Base-by-base conservation (phyloP, 2,888 invertebrate species). In the Uloborus plumipes region DNA sequence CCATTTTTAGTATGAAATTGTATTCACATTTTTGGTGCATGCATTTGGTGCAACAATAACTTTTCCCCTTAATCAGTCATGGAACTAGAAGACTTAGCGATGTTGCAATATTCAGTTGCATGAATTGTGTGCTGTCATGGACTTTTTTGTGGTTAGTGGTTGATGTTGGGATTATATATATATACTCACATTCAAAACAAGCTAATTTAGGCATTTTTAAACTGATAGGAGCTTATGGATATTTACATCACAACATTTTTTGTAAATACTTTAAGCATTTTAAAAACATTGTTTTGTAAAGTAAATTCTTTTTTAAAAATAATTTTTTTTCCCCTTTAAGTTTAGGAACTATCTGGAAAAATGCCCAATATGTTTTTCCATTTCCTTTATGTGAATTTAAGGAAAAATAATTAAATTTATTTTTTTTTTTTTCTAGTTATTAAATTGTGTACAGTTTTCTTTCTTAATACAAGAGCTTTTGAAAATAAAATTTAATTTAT, bases 1-100 rank as follows among this genome's bases (percentile, higher is more conserved):
- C 78, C 78, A 78, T 78, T 69, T 78, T 66, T 39, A 78, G 49
- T 66, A 58, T 59, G n/a, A 58, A 53, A 70, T 39, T 78, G 50
- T 51, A 22, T 67, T 26, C 16, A 20, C 26, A 22, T 22, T 26
- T 22, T 18, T 31, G 39, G 53, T 76, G 61, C 53, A 76, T 39
- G 39, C 39, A 47, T 62, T 64, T 64, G 64, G 18, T 64, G 64
- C 64, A 64, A 39, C 39, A 39, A 39, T 39, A 39, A 49, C 50
- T 50, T 66, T 66, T 72, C 78, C 78, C 72, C 70, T 58, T 31
- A 69, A 18, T 39, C 9, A 58, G 20, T 65, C 22, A 67, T 20
- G 62, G 58, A 55, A 20, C 22, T 26, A 18, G 16, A 62, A 62
- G 49, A 39, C 26, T 55, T 20, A 59, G 39, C 50, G 26, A 22